phyloP scores from a whole-genome alignment of 2,888 invertebrate species.

The Anoncus sp. region DNA sequence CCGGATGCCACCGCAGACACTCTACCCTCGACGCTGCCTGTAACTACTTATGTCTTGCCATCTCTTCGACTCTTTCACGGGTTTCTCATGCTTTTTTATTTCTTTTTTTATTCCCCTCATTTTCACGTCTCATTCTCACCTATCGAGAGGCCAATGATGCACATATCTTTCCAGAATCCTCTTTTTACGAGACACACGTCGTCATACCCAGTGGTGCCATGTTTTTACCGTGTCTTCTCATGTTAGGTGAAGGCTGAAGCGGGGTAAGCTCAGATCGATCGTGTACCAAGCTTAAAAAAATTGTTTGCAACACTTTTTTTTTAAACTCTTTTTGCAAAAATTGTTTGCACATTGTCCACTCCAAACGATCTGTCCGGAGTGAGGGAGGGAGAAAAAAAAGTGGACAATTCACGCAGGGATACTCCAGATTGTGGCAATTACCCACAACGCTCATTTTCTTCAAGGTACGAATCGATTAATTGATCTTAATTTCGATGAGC shows the following conservation, averaged over 20 bases:
- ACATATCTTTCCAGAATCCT: constrained; percentile 30
- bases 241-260: neutral
- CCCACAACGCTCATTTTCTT: no score
- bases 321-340: no score
- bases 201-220: constrained; percentile 14
- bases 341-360: no score
- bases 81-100: no score
- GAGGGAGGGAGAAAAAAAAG: no score
- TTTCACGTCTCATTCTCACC: constrained; percentile 35
- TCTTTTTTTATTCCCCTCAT: neutral
- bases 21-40: constrained; percentile 3
- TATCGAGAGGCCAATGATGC: constrained; percentile 53
- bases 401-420: no score
- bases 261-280: neutral
- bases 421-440: no score
- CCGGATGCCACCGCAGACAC: constrained; percentile 46
- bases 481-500: no score
- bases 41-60: constrained; percentile 46
- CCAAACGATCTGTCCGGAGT: no score
- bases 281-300: neutral
- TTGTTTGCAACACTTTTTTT: no score
- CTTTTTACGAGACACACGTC: constrained; percentile 9
- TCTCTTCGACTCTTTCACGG: neutral
- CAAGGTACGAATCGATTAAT: no score
- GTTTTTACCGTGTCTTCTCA: constrained; percentile 8